phyloP scores from a whole-genome alignment of 2,888 invertebrate species.

The Fragum sueziense region DNA sequence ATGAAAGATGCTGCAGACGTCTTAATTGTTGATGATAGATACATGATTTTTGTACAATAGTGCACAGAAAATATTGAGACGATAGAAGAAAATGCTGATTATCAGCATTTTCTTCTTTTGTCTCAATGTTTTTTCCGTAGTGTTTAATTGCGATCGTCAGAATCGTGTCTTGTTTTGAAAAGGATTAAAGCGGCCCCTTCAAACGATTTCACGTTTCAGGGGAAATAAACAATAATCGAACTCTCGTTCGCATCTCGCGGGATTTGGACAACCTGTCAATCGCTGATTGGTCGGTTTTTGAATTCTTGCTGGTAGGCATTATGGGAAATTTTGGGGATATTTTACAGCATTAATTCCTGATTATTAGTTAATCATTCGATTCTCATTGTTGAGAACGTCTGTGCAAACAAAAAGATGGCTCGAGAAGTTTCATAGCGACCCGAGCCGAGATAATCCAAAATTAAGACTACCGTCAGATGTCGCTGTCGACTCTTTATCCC shows the following conservation, averaged over 20 bases:
- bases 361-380: slow-evolving; percentile 53
- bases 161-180: too few species aligned
- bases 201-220: slow-evolving; percentile 36
- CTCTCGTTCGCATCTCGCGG: slow-evolving; percentile 35
- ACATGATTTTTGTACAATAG: too few species aligned
- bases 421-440: slow-evolving; percentile 13
- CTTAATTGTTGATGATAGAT: too few species aligned
- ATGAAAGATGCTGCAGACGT: too few species aligned
- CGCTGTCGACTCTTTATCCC: too few species aligned
- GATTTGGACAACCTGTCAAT: slow-evolving; percentile 43
- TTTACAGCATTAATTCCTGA: slow-evolving; percentile 52
- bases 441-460: slow-evolving; percentile 6
- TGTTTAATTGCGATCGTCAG: too few species aligned
- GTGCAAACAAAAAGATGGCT: slow-evolving; percentile 16
- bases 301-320: slow-evolving; percentile 29
- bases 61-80: too few species aligned
- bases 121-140: too few species aligned
- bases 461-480: slow-evolving; percentile 31
- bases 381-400: slow-evolving; percentile 16
- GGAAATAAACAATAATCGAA: slow-evolving; percentile 32
- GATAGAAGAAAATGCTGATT: too few species aligned
- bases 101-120: too few species aligned
- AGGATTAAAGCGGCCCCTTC: slow-evolving; percentile 37
- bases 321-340: slow-evolving; percentile 39
- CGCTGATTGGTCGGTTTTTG: slow-evolving; percentile 15